phyloP scores from a whole-genome alignment of 2,113 vertebrate species.

The Vidua chalybeata region DNA sequence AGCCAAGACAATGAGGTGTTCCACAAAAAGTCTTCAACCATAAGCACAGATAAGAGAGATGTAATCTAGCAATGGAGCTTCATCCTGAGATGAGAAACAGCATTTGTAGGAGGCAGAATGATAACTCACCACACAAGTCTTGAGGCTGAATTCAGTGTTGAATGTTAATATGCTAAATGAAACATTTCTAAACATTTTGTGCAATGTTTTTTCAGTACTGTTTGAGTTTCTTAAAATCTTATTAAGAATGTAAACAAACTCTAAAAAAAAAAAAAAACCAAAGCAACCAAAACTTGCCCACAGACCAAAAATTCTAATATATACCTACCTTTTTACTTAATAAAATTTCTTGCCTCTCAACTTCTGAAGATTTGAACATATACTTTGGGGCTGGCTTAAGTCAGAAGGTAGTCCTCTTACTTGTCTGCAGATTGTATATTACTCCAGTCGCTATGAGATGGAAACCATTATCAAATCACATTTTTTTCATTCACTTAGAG shows the following conservation, averaged over 20 bases:
- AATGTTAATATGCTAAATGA: neutral
- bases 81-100: neutral
- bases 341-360: neutral
- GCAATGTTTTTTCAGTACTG: neutral
- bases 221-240: neutral
- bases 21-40: neutral
- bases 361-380: neutral
- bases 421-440: neutral
- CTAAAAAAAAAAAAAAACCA: neutral
- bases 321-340: neutral
- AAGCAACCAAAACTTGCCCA: neutral
- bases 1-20: neutral
- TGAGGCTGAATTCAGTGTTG: neutral
- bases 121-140: neutral
- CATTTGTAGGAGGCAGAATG: neutral
- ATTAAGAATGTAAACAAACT: neutral
- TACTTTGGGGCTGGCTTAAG: neutral
- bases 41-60: neutral
- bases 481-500: neutral
- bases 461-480: neutral
- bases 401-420: neutral
- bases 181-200: neutral
- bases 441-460: neutral
- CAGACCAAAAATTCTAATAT: neutral
- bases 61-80: neutral